These are phyloP conservation scores for Phortica variegata DNA, from an alignment of 1,140 invertebrate species.

Conservation along the genomic window DNA sequence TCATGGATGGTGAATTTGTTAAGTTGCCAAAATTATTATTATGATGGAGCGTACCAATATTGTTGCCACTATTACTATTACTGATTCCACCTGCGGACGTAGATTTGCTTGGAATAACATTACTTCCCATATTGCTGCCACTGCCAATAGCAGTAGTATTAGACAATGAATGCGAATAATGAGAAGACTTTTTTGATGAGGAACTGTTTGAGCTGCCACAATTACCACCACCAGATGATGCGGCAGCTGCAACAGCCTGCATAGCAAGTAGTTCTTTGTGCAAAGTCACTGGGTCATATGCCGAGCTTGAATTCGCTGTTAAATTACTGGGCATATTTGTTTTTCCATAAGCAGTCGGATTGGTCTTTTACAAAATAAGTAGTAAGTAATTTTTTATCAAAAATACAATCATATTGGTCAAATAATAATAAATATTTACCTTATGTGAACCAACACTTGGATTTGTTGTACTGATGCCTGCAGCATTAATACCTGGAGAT, in stretches of 20 bases:
- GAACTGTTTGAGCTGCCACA: conserved; percentile 25
- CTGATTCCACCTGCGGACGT: conserved; percentile 13
- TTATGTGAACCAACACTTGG: conserved; percentile 40
- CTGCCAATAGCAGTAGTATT: conserved; percentile 7
- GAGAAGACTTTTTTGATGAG: conserved; percentile 51
- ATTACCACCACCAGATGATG: conserved; percentile 26
- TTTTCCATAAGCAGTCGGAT: conserved; percentile 47
- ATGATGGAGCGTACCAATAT: too few relatives aligned
- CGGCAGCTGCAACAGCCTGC: conserved; percentile 52
- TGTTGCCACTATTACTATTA: not conserved
- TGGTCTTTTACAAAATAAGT: conserved; percentile 28
- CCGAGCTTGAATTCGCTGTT: conserved; percentile 40
- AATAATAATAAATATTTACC: too few relatives aligned
- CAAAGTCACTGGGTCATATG: conserved; percentile 52
- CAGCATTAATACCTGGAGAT: conserved; percentile 21
- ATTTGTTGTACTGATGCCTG: conserved; percentile 29
- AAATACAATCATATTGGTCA: too few relatives aligned
- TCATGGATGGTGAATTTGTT: conserved; percentile 10
- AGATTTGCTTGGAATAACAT: conserved; percentile 24
- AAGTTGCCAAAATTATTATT: not conserved
- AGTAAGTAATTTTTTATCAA: not conserved
- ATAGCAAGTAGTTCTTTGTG: conserved; percentile 56
- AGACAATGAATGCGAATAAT: conserved; percentile 22
- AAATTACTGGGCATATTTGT: conserved; percentile 42
- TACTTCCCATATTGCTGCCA: too few relatives aligned